Evolutionary conservation across 1,140 invertebrate genomes (phyloP), one percentile per base, ranked within the genome.

Genomic region (Conus ventricosus): DNA sequence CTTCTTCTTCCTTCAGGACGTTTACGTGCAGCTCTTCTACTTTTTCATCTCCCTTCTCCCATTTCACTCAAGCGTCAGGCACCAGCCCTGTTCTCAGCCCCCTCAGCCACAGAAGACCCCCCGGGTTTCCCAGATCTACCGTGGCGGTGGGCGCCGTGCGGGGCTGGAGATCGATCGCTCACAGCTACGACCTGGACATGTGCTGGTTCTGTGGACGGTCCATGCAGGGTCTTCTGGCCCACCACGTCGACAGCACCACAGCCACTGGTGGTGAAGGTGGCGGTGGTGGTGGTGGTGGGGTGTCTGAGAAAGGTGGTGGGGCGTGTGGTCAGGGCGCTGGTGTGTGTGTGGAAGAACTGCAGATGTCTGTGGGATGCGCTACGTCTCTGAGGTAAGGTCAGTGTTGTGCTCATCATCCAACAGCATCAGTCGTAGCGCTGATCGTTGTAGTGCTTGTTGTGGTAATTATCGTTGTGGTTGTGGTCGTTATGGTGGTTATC

Each of bases 121-220:
- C 84, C 82, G 88, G 88, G 4, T 88, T 84, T 51, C 20, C 84
- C 51, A 63, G 87, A 0, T 88, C 78, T 5, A 4, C 57, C 15
- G 87, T 55, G 17, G 63, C 63, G 17, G 60, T 71, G 20, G 53
- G 75, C 13, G 87, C 88, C 25, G 84, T 83, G 55, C 11, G 84
- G 57, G 85, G 67, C 55, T 87, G 88, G 88, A 87, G 92, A n/a
- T 88, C 91, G 4, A 93, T 94, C n/a, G 93, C 92, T 8, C 91
- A 90, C 57, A 93, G 93, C 83, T 94, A 93, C 90, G 91, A 94
- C 76, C 88, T 94, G 80, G 93, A 94, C 60, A 89, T 91, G 84
- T 94, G 93, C 87, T 94, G 93, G 93, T 94, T 94, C 86, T 94
- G 94, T 91, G 93, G 93, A 7, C 88, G 93, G 13, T 92, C 93